Conservation (phyloP, 2,113 vertebrate genomes). For the Alethe diademata region DNA sequence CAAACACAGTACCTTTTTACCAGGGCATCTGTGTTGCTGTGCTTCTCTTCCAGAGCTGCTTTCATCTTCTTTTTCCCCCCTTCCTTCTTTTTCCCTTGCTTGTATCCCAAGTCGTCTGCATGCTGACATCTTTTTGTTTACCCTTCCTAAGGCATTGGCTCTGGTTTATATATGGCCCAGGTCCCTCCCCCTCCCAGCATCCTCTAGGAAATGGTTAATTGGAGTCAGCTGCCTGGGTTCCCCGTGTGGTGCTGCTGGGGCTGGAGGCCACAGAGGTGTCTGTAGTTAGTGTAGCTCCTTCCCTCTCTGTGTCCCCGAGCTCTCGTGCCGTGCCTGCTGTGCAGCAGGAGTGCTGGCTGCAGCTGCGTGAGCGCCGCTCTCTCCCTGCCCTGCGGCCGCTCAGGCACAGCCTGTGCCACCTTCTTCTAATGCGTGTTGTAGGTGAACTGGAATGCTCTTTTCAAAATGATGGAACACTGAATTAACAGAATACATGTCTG, state of each 20-base stretch:
- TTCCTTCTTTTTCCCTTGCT: neutral
- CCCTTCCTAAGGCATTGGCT: neutral
- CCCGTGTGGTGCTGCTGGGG: neutral
- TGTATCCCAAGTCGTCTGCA: neutral
- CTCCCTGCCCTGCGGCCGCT: neutral
- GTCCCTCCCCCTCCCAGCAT: neutral
- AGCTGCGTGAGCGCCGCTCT: neutral
- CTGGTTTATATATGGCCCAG: neutral
- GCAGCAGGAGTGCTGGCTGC: neutral
- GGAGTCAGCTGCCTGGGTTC: conserved; percentile 1
- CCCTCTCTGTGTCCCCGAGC: neutral
- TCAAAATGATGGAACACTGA: neutral
- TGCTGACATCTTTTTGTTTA: neutral
- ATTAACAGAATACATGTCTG: neutral
- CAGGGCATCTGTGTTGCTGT: neutral
- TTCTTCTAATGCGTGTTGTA: neutral
- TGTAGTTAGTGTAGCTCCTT: neutral
- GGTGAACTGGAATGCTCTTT: conserved; percentile 41
- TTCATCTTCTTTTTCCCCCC: neutral
- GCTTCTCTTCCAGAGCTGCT: neutral
- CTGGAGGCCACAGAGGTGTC: neutral
- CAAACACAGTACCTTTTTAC: neutral
- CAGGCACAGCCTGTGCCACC: neutral
- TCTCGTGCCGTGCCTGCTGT: neutral
- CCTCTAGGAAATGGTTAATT: neutral